Evolutionary conservation across 2,113 vertebrate genomes (phyloP).

Genomic region (Nematolebias whitei): DNA sequence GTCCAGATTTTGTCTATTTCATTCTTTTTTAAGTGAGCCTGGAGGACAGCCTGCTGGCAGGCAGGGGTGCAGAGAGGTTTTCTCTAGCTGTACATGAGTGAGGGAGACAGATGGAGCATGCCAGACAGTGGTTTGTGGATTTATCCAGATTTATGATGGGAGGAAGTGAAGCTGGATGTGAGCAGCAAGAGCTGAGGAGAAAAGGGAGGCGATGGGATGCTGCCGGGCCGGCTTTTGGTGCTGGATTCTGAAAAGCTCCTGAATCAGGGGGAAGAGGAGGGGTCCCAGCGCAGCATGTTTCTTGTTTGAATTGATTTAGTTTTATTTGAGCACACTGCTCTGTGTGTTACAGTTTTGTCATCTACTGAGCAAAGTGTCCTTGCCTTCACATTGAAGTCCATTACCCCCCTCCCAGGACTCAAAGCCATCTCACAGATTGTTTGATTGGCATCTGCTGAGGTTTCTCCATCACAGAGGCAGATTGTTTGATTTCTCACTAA

Average conservation of each 20-base stretch:
- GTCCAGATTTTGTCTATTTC: slow-evolving; percentile 18
- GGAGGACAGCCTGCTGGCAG: slow-evolving; percentile 71
- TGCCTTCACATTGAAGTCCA: slow-evolving; percentile 81
- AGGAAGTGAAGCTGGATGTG: slow-evolving; percentile 70
- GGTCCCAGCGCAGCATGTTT: slow-evolving; percentile 63
- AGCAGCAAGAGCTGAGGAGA: slow-evolving; percentile 39
- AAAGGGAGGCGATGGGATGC: slow-evolving; percentile 37
- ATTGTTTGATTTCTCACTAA: slow-evolving; percentile 42
- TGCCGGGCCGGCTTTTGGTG: slow-evolving; percentile 49
- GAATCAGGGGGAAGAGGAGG: slow-evolving; percentile 10
- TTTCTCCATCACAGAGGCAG: slow-evolving; percentile 44
- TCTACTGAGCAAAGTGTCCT: slow-evolving; percentile 63
- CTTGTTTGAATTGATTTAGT: slow-evolving; percentile 72
- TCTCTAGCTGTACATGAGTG: slow-evolving; percentile 75
- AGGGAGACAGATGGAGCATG: slow-evolving; percentile 81
- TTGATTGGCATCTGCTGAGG: slow-evolving; percentile 74
- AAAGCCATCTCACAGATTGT: slow-evolving; percentile 69
- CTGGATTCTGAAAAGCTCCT: slow-evolving; percentile 56
- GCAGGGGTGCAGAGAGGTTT: slow-evolving; percentile 72
- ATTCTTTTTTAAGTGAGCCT: slow-evolving; percentile 67
- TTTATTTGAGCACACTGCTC: slow-evolving; percentile 65
- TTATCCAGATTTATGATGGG: slow-evolving; percentile 82
- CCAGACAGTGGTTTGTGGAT: slow-evolving; percentile 80
- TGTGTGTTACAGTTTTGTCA: slow-evolving; percentile 62
- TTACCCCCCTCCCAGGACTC: slow-evolving; percentile 71